Conservation (phyloP, 2,113 vertebrate genomes). For the Origma solitaria region DNA sequence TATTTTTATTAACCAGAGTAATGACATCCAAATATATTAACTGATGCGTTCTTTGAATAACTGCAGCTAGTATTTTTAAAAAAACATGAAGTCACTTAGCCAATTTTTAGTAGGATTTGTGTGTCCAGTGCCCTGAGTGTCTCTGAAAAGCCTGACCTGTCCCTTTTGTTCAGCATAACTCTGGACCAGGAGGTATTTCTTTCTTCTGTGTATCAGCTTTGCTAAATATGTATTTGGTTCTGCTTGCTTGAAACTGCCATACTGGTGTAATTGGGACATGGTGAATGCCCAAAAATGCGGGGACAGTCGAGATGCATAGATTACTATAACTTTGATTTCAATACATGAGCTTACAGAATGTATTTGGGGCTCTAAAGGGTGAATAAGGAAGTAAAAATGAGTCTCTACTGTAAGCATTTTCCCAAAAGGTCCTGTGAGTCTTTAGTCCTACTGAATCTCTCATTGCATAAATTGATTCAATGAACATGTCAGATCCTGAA, state of each 20-base stretch:
- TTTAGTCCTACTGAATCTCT: neutral
- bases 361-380: neutral
- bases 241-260: neutral
- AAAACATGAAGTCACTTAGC: neutral
- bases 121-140: neutral
- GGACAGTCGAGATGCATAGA: neutral
- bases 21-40: neutral
- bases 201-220: neutral
- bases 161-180: neutral
- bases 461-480: neutral
- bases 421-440: neutral
- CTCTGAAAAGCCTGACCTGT: neutral
- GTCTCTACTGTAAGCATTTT: neutral
- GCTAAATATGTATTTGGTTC: neutral
- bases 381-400: neutral
- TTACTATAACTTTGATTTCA: neutral
- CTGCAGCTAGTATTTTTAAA: neutral
- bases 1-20: slow-evolving; percentile 5
- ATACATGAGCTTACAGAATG: neutral
- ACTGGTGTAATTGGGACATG: neutral
- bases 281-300: neutral
- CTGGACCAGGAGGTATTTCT: neutral
- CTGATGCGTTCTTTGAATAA: neutral
- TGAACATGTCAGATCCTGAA: neutral
- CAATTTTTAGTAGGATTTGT: neutral